These are phyloP conservation scores for Zaprionus africanus DNA, from an alignment of 1,140 invertebrate species.

Conservation along the genomic window DNA sequence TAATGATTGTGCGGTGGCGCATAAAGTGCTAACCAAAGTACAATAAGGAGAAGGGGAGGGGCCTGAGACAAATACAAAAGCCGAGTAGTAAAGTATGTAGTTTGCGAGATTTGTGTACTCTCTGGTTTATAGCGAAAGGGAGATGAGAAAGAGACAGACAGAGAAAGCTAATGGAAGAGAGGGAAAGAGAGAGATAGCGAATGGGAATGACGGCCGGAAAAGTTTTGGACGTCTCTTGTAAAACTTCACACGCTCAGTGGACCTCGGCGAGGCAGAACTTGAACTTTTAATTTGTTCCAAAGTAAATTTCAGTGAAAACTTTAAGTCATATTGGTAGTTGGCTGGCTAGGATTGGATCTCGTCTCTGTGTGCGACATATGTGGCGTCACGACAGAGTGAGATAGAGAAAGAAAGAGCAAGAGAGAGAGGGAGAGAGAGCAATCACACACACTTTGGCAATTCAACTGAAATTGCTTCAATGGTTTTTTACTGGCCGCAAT, in stretches of 20 bases:
- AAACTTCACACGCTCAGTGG: slow-evolving; percentile 73
- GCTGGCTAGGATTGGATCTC: slow-evolving; percentile 13
- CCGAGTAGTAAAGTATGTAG: slow-evolving; percentile 8
- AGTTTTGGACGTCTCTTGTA: slow-evolving; percentile 64
- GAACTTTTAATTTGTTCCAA: slow-evolving; percentile 76
- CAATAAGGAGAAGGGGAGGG: slow-evolving; percentile 56
- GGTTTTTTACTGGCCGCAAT: slow-evolving; percentile 50
- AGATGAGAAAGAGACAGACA: not conserved
- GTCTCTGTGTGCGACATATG: slow-evolving; percentile 48
- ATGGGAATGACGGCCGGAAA: slow-evolving; percentile 33
- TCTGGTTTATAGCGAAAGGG: not conserved
- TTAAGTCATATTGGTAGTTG: slow-evolving; percentile 63
- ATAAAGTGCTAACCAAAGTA: slow-evolving; percentile 74
- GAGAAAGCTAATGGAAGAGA: slow-evolving; percentile 1
- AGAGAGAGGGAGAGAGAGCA: not conserved
- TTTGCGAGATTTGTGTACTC: slow-evolving; percentile 31
- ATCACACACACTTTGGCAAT: slow-evolving; percentile 37
- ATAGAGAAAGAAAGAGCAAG: not conserved
- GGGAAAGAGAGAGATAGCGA: not conserved
- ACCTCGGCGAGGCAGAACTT: slow-evolving; percentile 55
- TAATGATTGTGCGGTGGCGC: slow-evolving; percentile 75
- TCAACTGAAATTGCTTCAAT: slow-evolving; percentile 55
- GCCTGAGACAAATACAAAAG: slow-evolving; percentile 32
- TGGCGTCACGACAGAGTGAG: slow-evolving; percentile 16
- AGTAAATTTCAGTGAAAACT: slow-evolving; percentile 69